A percentile compares a stretch with the other conserved stretches of the same genome.
phyloP scores from a whole-genome alignment of 2,888 invertebrate species.

The Hemithea aestivaria region DNA sequence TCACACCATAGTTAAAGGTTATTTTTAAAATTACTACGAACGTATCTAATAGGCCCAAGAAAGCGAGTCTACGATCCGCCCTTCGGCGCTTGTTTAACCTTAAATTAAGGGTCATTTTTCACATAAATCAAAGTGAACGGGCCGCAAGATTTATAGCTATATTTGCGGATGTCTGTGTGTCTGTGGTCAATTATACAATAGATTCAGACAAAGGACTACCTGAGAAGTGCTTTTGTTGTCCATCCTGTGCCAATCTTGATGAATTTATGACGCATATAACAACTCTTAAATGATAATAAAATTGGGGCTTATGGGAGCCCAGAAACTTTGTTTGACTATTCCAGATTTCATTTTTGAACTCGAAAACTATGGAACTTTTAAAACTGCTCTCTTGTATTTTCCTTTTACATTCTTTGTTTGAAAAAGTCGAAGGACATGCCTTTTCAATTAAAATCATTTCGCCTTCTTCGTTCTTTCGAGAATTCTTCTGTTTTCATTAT shows the following conservation, averaged over 20 bases:
- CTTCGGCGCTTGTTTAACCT: constrained; percentile 62
- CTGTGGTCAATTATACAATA: constrained; percentile 49
- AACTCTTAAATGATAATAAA: too few species aligned
- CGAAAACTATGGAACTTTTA: too few species aligned
- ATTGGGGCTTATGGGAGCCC: too few species aligned
- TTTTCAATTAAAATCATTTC: too few species aligned
- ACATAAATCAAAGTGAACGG: constrained; percentile 76
- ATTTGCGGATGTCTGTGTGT: constrained; percentile 51
- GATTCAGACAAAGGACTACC: constrained; percentile 53
- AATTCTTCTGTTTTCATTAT: too few species aligned
- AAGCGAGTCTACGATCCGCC: constrained; percentile 45
- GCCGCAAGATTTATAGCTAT: constrained; percentile 69
- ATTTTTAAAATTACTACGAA: constrained; percentile 37
- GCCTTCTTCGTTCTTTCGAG: too few species aligned
- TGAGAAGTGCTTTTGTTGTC: constrained; percentile 44
- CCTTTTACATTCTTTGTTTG: too few species aligned
- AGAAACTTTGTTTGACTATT: too few species aligned
- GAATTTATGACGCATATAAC: constrained; percentile 42
- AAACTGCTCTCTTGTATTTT: too few species aligned
- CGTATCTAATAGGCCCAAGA: constrained; percentile 49
- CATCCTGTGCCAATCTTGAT: constrained; percentile 37
- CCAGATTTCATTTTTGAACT: too few species aligned
- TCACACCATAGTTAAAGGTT: too few species aligned
- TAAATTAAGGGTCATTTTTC: constrained; percentile 78
- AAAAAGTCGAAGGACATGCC: too few species aligned